phyloP scores from a whole-genome alignment of 1,140 invertebrate genomes.

The Penaeus indicus region DNA sequence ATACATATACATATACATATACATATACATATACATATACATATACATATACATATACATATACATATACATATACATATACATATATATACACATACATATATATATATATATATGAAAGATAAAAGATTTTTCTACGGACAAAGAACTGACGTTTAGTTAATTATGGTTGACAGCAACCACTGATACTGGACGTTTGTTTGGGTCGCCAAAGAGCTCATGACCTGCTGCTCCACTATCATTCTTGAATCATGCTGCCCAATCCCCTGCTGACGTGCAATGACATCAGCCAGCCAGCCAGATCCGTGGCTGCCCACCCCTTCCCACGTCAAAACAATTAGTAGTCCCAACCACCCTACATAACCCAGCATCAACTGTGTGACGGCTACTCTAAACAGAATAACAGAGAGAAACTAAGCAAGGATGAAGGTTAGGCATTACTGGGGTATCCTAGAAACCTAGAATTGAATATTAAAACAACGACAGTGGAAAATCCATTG shows the following conservation, averaged over 20 bases:
- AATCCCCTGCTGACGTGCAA: slow-evolving; percentile 10
- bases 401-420: slow-evolving; percentile 54
- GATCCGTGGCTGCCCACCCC: slow-evolving; percentile 38
- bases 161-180: slow-evolving; percentile 23
- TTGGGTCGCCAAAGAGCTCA: slow-evolving; percentile 29
- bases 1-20: no score
- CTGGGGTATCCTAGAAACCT: slow-evolving; percentile 58
- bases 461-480: slow-evolving; percentile 59
- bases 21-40: no score
- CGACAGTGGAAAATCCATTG: slow-evolving; percentile 40
- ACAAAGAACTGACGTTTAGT: no score
- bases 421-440: slow-evolving; percentile 62
- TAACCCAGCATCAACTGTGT: slow-evolving; percentile 61
- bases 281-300: slow-evolving; percentile 16
- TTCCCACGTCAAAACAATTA: slow-evolving; percentile 53
- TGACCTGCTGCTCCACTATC: slow-evolving; percentile 52
- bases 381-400: slow-evolving; percentile 58
- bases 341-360: slow-evolving; percentile 59
- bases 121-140: no score
- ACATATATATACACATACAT: no score
- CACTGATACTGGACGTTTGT: slow-evolving; percentile 51
- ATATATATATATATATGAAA: no score
- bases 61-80: no score
- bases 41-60: no score
- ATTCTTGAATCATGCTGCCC: slow-evolving; percentile 24